A percentile compares a stretch with the other conserved stretches of the same genome.
phyloP scores from a whole-genome alignment of 1,140 invertebrate genomes.

The Megathymus violae region DNA sequence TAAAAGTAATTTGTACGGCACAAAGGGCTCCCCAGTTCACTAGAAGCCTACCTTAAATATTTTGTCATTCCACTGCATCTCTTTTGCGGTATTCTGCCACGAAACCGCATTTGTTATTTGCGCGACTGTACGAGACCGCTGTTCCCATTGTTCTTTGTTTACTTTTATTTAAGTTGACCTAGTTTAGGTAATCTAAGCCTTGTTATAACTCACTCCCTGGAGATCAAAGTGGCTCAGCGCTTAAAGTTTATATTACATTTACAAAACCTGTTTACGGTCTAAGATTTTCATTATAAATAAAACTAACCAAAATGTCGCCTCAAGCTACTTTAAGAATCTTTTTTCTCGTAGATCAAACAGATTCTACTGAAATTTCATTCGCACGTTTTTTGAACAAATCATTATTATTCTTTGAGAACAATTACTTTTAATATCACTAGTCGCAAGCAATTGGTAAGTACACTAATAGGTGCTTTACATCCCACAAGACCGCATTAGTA shows the following conservation, averaged over 20 bases:
- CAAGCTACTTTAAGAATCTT: neutral
- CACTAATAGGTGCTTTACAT: no score
- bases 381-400: neutral
- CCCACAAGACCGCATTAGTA: no score
- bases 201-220: slow-evolving; percentile 18
- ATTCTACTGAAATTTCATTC: neutral
- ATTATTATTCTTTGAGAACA: neutral
- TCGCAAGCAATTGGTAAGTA: neutral
- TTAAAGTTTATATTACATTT: slow-evolving; percentile 25
- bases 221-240: slow-evolving; percentile 12
- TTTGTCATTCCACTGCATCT: slow-evolving; percentile 28
- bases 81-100: slow-evolving; percentile 27
- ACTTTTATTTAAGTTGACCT: slow-evolving; percentile 29
- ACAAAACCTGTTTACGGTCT: slow-evolving; percentile 6
- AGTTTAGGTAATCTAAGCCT: slow-evolving; percentile 25
- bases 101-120: slow-evolving; percentile 33
- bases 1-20: slow-evolving; percentile 1
- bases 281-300: slow-evolving; percentile 6
- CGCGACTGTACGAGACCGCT: slow-evolving; percentile 9
- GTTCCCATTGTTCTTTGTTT: slow-evolving; percentile 26
- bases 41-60: slow-evolving; percentile 9
- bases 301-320: neutral
- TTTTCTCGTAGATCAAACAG: neutral
- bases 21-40: neutral
- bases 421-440: neutral